Conservation (phyloP, 2,888 invertebrate genomes). For the Tetranychus piercei region DNA sequence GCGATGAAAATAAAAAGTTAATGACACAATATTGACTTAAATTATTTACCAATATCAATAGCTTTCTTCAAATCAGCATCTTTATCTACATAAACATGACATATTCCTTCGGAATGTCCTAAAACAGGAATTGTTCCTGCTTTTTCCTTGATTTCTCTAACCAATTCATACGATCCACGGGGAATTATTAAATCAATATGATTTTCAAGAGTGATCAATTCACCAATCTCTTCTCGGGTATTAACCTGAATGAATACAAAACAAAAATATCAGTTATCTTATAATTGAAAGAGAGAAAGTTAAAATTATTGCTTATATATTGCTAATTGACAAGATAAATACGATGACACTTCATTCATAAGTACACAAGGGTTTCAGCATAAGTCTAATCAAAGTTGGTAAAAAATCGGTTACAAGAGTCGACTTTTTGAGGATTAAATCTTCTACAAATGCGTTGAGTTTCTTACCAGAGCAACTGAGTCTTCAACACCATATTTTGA, state of each 20-base stretch:
- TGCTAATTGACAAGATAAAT: too few species aligned
- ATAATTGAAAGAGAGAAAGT: constrained; percentile 1
- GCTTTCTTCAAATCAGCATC: constrained; percentile 70
- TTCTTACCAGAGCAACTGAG: constrained; percentile 60
- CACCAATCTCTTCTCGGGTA: constrained; percentile 87
- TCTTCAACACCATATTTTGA: constrained; percentile 59
- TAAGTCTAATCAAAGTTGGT: too few species aligned
- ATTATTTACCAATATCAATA: constrained; percentile 48
- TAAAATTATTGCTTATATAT: neutral
- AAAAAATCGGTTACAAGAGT: neutral
- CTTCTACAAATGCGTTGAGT: too few species aligned
- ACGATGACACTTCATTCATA: too few species aligned
- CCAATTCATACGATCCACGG: constrained; percentile 80
- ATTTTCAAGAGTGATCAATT: constrained; percentile 76
- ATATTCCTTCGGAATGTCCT: constrained; percentile 95
- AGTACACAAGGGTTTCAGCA: too few species aligned
- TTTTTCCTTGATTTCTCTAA: constrained; percentile 63
- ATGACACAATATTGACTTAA: neutral
- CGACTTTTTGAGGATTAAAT: neutral
- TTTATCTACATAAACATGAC: constrained; percentile 89
- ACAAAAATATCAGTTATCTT: too few species aligned
- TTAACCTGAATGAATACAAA: constrained; percentile 41
- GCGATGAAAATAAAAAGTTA: neutral
- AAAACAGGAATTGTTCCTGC: constrained; percentile 74
- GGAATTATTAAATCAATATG: constrained; percentile 96